A percentile compares a stretch with the other conserved stretches of the same genome.
Conservation (phyloP, 1,140 invertebrate genomes). For the Dufourea novaeangliae region DNA sequence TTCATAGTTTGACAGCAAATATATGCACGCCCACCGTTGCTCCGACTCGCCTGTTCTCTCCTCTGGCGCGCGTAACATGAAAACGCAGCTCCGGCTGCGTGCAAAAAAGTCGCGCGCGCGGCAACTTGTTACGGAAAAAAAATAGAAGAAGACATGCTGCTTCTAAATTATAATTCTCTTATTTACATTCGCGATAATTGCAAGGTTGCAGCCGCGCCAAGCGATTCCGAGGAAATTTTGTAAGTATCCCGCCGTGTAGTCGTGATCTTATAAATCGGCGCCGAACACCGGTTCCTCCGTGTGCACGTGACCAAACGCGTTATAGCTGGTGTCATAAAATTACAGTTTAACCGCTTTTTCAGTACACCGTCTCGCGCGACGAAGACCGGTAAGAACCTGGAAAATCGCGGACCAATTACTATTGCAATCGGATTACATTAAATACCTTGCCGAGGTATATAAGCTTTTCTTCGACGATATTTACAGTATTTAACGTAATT, state of each 20-base stretch:
- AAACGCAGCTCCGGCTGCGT: constrained; percentile 27
- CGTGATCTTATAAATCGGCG: constrained; percentile 32
- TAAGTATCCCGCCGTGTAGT: constrained; percentile 37
- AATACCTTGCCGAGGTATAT: not conserved
- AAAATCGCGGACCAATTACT: not conserved
- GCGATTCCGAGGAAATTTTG: constrained; percentile 33
- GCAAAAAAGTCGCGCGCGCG: constrained; percentile 55
- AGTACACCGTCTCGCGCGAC: not conserved
- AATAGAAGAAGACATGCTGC: constrained; percentile 15
- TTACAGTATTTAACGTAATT: constrained; percentile 1
- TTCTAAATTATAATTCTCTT: constrained; percentile 57
- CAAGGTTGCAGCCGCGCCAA: constrained; percentile 36
- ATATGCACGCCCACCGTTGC: constrained; percentile 62
- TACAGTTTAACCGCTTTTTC: not conserved
- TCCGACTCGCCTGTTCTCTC: constrained; percentile 38
- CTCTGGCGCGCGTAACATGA: constrained; percentile 19
- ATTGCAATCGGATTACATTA: not conserved
- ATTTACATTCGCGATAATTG: constrained; percentile 63
- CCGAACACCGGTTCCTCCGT: not conserved
- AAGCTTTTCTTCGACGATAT: not conserved
- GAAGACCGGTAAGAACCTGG: not conserved
- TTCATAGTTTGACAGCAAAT: constrained; percentile 66
- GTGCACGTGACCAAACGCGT: not conserved
- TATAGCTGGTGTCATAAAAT: not conserved
- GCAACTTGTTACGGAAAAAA: constrained; percentile 42